phyloP scores from a whole-genome alignment of 2,888 invertebrate genomes.

The Machimus atricapillus region DNA sequence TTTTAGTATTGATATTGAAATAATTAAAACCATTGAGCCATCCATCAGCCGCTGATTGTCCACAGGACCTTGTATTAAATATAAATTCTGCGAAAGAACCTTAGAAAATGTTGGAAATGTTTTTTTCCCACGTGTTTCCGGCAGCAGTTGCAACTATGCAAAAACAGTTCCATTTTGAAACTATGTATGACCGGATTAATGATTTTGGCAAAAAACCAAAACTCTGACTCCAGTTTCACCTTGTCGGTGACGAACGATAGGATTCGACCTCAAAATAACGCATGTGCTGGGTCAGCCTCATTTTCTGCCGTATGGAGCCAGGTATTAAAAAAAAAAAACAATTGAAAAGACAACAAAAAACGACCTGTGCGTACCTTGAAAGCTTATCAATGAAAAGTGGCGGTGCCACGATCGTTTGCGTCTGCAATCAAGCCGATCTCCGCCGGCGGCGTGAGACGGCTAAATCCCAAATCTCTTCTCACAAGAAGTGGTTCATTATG shows the following conservation, averaged over 20 bases:
- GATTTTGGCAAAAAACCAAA: not conserved
- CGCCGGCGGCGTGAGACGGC: not conserved
- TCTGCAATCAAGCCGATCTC: not conserved
- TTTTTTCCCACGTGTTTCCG: not conserved
- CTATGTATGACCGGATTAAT: not conserved
- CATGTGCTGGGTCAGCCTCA: not conserved
- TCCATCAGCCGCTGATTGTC: not conserved
- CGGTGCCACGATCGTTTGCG: not conserved
- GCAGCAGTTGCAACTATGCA: not conserved
- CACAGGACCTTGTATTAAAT: not conserved
- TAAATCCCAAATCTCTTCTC: not conserved
- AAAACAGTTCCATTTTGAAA: not conserved
- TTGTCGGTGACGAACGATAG: not conserved
- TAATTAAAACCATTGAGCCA: not conserved
- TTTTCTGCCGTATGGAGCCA: not conserved
- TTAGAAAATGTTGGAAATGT: not conserved
- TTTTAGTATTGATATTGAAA: not conserved
- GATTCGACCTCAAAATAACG: not conserved
- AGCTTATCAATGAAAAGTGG: not conserved
- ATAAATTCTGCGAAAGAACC: not conserved
- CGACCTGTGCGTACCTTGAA: not conserved
- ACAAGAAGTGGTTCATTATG: not conserved
- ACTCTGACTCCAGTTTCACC: not conserved
- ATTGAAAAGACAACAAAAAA: not conserved
- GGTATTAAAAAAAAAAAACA: not conserved